Percentiles rank a stretch among this genome's conserved stretches.
These are phyloP conservation scores for Meles meles DNA, from an alignment of 2,113 vertebrate species.

Conservation along the genomic window DNA sequence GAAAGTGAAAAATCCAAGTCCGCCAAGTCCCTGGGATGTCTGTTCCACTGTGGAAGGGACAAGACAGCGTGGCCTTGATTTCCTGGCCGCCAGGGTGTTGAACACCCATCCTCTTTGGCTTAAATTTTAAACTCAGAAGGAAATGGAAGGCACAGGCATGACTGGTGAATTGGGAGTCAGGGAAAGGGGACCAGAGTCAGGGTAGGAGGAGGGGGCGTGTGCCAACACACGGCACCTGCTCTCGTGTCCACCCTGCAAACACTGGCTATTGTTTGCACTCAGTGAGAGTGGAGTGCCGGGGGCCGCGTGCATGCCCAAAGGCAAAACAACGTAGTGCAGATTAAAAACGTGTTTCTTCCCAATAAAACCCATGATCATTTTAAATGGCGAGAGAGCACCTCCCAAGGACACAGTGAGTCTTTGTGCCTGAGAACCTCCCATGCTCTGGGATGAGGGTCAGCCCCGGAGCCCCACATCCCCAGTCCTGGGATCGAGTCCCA, in stretches of 20 bases:
- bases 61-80: fast-evolving
- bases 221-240: not conserved
- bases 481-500: too few relatives aligned
- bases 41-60: not conserved
- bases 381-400: too few relatives aligned
- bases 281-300: not conserved
- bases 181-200: not conserved
- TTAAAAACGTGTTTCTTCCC: not conserved
- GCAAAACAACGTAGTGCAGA: not conserved
- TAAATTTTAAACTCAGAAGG: not conserved
- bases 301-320: not conserved
- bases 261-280: fast-evolving
- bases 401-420: fast-evolving
- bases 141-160: not conserved
- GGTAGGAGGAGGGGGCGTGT: not conserved
- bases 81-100: not conserved
- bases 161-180: not conserved
- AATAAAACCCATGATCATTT: not conserved
- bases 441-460: not conserved
- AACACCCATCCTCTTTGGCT: not conserved
- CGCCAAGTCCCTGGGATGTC: not conserved
- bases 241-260: fast-evolving
- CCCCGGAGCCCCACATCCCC: fast-evolving
- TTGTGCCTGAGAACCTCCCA: fast-evolving
- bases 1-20: not conserved